Percentiles rank a stretch among this genome's conserved stretches.
Evolutionary conservation across 2,888 invertebrate species (phyloP).

Genomic region (Ischnus inquisitorius): DNA sequence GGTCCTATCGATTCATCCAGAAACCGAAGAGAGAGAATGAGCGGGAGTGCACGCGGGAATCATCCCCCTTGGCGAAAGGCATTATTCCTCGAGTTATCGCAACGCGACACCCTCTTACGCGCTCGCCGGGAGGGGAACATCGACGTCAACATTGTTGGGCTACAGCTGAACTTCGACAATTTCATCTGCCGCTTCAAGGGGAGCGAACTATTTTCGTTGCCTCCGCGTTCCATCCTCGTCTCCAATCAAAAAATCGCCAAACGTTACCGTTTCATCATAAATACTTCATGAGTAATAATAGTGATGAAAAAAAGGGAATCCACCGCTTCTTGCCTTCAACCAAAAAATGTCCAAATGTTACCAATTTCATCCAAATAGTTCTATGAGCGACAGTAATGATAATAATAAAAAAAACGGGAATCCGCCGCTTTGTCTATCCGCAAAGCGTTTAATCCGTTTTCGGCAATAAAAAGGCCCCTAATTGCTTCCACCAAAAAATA

Average conservation of each 20-base stretch:
- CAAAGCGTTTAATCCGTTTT: neutral
- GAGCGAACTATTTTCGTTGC: slow-evolving; percentile 17
- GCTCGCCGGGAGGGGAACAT: slow-evolving; percentile 28
- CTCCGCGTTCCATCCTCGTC: neutral
- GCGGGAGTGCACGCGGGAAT: slow-evolving; percentile 15
- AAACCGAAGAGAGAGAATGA: slow-evolving; percentile 4
- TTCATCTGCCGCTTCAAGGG: slow-evolving; percentile 21
- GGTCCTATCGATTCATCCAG: slow-evolving; percentile 53
- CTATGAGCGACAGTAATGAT: neutral
- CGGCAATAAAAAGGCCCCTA: neutral
- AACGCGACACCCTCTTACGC: slow-evolving; percentile 53
- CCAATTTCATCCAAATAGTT: neutral
- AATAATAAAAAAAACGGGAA: neutral
- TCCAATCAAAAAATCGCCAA: neutral
- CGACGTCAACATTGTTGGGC: slow-evolving; percentile 40
- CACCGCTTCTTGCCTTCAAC: neutral
- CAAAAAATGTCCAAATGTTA: neutral
- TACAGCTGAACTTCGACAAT: slow-evolving; percentile 17
- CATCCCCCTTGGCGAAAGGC: slow-evolving; percentile 32
- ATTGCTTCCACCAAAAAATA: neutral
- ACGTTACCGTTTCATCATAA: neutral
- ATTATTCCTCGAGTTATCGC: slow-evolving; percentile 58
- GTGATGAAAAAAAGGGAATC: neutral
- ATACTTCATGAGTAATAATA: neutral
- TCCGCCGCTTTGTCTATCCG: neutral